Base-by-base conservation (phyloP, 1,140 invertebrate species). In the Drosophila eugracilis region DNA sequence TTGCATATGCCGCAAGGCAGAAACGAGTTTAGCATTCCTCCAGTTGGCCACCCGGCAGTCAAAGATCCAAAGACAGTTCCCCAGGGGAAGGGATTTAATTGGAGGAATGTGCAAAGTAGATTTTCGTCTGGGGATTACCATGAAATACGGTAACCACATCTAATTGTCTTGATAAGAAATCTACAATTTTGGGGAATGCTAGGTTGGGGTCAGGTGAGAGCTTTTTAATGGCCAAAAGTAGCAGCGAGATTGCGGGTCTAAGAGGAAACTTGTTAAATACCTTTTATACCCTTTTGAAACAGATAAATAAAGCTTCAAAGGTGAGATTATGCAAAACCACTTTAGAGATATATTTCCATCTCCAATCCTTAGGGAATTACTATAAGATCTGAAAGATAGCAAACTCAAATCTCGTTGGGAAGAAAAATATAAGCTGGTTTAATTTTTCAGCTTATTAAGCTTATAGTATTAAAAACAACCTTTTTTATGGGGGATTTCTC, bases 1-100 rank as follows among this genome's bases (percentile, higher is more conserved):
- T 76, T 59, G 55, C 75, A 84, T 79, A 70, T 41, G 66, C 63
- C 63, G 48, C 37, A 36, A 28, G 37, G 67, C 54, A 72, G 14
- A 47, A 32, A 62, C 65, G 17, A 58, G 66, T 67, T 66, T 52
- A 24, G 42, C 62, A 63, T 66, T 63, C 58, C 53, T 22, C 10
- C 21, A 7, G 12, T 42, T 30, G 57, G 42, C 62, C 62, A 66
- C 41, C 57, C 24, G 30, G 62, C 37, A 59, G 26, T 39, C 14
- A 4, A 14, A 32, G 28, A 57, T 57, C 17, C 21, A 15, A 21
- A 39, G 32, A 60, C 32, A 39, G 19, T 60, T 60, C 57, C 50
- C 58, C 58, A n/a, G 26, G 58, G 26, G 26, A 57, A 24, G 24
- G 12, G 52, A 30, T 19, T 62, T 44, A 60, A 59, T 44, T 44